A percentile compares a stretch with the other conserved stretches of the same genome.
Conservation (phyloP, 2,113 vertebrate species). For the Chinchilla lanigera region DNA sequence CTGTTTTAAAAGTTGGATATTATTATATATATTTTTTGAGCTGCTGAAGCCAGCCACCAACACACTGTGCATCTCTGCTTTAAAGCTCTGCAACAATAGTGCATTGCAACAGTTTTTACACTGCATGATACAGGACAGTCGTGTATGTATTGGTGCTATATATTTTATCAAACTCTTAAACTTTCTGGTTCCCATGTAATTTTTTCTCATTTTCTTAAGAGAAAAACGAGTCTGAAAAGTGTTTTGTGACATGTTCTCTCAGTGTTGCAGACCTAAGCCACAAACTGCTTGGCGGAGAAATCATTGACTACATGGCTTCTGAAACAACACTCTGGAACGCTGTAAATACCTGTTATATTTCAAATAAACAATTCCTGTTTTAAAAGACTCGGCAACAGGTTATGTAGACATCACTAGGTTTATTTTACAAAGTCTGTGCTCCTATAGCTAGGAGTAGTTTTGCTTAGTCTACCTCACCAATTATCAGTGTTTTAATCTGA, state of each 20-base stretch:
- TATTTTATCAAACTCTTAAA: not conserved
- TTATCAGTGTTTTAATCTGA: not conserved
- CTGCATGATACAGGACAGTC: not conserved
- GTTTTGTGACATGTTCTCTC: not conserved
- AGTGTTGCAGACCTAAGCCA: not conserved
- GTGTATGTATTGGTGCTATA: not conserved
- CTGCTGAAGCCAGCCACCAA: not conserved
- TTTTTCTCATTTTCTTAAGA: not conserved
- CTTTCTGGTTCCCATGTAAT: accelerated
- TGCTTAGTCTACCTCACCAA: not conserved
- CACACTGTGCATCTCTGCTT: not conserved
- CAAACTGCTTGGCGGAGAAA: not conserved
- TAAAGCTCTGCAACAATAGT: not conserved
- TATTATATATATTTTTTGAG: not conserved
- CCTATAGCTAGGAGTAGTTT: not conserved
- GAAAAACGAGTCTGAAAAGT: not conserved
- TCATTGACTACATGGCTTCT: not conserved
- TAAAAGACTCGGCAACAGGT: not conserved
- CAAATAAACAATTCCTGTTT: not conserved
- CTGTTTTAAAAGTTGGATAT: not conserved
- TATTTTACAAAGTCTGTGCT: not conserved
- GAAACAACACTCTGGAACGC: not conserved
- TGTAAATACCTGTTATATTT: not conserved
- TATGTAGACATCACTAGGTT: not conserved
- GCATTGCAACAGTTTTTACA: not conserved